phyloP scores from a whole-genome alignment of 2,888 invertebrate genomes.

The Sacculina carcini region DNA sequence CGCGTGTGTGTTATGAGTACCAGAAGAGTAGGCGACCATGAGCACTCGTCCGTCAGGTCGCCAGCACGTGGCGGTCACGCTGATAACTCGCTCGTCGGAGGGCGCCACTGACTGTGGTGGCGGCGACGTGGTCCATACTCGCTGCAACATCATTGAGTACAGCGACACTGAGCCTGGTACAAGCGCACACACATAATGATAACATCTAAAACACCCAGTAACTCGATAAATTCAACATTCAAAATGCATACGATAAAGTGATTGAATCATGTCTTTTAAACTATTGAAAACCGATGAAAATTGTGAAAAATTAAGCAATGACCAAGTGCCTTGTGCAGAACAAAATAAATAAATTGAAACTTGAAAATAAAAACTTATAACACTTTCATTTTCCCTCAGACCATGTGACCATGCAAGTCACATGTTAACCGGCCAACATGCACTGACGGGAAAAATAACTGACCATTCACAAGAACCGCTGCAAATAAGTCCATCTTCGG shows the following conservation, averaged over 20 bases:
- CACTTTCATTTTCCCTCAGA: no score
- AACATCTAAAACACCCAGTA: neutral
- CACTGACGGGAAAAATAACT: no score
- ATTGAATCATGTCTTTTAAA: no score
- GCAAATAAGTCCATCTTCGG: constrained; percentile 78
- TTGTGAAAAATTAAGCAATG: no score
- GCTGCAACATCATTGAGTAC: constrained; percentile 74
- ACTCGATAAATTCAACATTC: neutral
- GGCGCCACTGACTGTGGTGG: no score
- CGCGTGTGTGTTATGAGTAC: no score
- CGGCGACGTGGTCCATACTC: constrained; percentile 58
- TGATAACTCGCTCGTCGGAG: constrained; percentile 44
- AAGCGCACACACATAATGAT: constrained; percentile 14
- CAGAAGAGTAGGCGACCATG: constrained; percentile 28
- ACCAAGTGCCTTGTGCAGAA: no score
- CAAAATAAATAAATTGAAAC: no score
- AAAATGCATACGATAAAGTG: neutral
- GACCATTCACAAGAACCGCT: neutral
- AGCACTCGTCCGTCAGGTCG: constrained; percentile 76
- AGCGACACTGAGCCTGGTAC: constrained; percentile 51
- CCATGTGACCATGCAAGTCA: no score
- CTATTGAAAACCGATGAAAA: no score
- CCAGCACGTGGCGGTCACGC: constrained; percentile 60
- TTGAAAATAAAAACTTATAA: no score
- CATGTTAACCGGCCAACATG: neutral